phyloP scores from a whole-genome alignment of 2,888 invertebrate species.

The Leptogaster cylindrica region DNA sequence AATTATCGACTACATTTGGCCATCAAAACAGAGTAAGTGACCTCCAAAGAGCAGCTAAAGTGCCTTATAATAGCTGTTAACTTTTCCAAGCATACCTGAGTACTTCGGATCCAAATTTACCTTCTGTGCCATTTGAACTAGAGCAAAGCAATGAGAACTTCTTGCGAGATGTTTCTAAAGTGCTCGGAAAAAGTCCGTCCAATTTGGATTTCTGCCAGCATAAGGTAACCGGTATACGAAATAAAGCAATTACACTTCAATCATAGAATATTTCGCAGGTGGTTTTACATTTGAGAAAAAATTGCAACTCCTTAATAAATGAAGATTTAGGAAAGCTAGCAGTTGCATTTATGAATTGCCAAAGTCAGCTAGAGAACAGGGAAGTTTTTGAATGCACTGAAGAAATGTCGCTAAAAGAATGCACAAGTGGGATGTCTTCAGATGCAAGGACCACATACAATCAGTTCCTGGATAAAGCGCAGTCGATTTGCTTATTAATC shows the following conservation, averaged over 20 bases:
- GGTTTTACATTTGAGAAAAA: conserved; percentile 66
- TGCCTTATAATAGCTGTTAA: too few relatives aligned
- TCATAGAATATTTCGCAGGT: conserved; percentile 61
- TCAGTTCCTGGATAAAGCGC: conserved; percentile 70
- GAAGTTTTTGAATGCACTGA: conserved; percentile 67
- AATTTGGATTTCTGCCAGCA: conserved; percentile 71
- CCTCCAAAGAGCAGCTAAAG: neutral
- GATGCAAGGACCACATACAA: conserved; percentile 75
- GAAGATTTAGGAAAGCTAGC: conserved; percentile 72
- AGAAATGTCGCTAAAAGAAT: conserved; percentile 64
- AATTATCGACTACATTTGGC: conserved; percentile 42
- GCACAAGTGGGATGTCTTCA: conserved; percentile 70
- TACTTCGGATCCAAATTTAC: conserved; percentile 4
- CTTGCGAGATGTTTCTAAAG: conserved; percentile 67
- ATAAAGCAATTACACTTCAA: neutral
- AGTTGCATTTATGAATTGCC: conserved; percentile 72
- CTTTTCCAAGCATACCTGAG: too few relatives aligned
- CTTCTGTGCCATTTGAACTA: conserved; percentile 65
- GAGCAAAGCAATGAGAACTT: conserved; percentile 68
- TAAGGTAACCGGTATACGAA: conserved; percentile 63
- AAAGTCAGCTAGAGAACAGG: conserved; percentile 68
- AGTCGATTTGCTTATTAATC: conserved; percentile 71
- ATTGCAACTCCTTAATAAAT: conserved; percentile 67
- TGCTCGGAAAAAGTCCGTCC: conserved; percentile 65
- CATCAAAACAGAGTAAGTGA: conserved; percentile 23